Base-by-base conservation (phyloP, 1,140 invertebrate species). In the Neotoxoptera formosana region DNA sequence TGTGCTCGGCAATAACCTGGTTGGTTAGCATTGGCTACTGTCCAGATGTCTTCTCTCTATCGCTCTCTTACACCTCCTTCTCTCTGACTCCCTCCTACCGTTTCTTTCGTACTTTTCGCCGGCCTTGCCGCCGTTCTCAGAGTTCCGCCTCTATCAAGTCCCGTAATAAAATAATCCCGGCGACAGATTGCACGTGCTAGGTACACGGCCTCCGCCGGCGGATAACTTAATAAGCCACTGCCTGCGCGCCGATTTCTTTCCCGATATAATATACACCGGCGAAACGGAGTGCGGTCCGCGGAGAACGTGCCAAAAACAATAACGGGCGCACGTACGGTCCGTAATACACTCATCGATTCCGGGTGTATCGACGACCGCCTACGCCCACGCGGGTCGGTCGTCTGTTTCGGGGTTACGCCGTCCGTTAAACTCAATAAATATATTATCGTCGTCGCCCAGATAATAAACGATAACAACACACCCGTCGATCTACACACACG, bases 81-180 rank as follows among this genome's bases (percentile, higher is more conserved):
- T 8, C 21, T 53, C 51, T 7, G 20, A 0, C 0, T 6, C 30
- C 3, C 30, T n/a, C n/a, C 30, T 17, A 3, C 60, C 11, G 30
- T 67, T n/a, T 67, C 30, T 6, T 3, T n/a, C 30, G 14, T 67
- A 67, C n/a, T 67, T 67, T 67, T n/a, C 30, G 6, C 1, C 60
- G 4, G 4, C 30, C 25, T 25, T 11, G 9, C 25, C 9, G 11
- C n/a, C 14, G 7, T 7, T 1, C 30, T 0, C 11, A 25, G 86
- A n/a, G 25, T n/a, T 34, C 86, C 86, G 17, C 23, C 36, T 41
- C 8, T 6, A 84, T 21, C 9, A 4, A 25, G 88, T 89, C 86
- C 88, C 9, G 48, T 56, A 89, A 89, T 89, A 89, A 89, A 56
- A 89, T 89, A 89, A 56, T 89, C 34, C 34, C 36, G 88, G 88